These are phyloP conservation scores for Lasioglossum villosulum DNA, from an alignment of 2,888 invertebrate genomes.

Conservation along the genomic window DNA sequence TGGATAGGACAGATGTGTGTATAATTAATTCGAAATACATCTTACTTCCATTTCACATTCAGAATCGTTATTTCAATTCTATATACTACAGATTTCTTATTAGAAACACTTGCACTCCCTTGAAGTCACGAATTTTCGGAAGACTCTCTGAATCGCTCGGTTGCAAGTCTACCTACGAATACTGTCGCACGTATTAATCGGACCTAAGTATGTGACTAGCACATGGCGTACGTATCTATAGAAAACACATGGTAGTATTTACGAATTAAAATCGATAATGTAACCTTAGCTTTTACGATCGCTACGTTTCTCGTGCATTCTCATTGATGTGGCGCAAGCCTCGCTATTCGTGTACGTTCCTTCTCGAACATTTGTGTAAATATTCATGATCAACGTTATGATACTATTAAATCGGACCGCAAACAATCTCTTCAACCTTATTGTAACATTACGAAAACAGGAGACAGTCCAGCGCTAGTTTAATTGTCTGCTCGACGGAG, in stretches of 20 bases:
- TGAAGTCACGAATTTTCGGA: neutral
- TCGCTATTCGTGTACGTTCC: constrained; percentile 27
- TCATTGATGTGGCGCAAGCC: constrained; percentile 37
- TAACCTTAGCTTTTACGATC: constrained; percentile 76
- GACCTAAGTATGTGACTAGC: constrained; percentile 47
- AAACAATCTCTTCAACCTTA: constrained; percentile 3
- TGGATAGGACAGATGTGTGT: neutral
- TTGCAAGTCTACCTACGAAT: constrained; percentile 47
- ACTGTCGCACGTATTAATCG: constrained; percentile 63
- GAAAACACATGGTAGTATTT: constrained; percentile 56
- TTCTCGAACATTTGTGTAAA: constrained; percentile 38
- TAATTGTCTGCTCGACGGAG: constrained; percentile 26
- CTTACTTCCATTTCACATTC: neutral
- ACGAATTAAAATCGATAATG: constrained; percentile 76
- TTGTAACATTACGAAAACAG: neutral
- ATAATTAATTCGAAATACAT: neutral
- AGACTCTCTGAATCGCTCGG: constrained; percentile 4
- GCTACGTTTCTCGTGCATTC: constrained; percentile 59
- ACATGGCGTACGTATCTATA: constrained; percentile 50
- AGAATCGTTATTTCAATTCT: neutral
- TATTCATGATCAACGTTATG: constrained; percentile 29
- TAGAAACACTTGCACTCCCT: neutral
- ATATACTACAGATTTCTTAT: neutral
- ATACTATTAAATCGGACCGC: constrained; percentile 14
- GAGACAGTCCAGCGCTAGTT: neutral